These are phyloP conservation scores for Clytia hemisphaerica DNA, from an alignment of 30 jellyfish, hydroid and myxozoan species.

Conservation along the genomic window DNA sequence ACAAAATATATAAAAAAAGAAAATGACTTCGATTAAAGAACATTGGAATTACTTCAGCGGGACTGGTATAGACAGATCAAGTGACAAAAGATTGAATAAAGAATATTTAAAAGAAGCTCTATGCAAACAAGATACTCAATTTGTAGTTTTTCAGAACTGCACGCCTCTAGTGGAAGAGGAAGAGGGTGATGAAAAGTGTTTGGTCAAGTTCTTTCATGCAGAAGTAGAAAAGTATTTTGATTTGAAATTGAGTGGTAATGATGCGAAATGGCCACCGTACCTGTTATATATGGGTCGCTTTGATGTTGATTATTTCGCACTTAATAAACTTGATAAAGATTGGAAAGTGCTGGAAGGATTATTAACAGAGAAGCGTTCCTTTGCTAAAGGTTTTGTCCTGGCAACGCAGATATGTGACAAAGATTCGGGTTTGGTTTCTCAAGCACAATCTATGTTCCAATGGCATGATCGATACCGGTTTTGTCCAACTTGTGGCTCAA, in stretches of 20 bases:
- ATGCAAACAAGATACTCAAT: neutral
- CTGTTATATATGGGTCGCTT: neutral
- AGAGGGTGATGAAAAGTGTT: neutral
- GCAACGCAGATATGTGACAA: constrained; percentile 12
- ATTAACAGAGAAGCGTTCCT: constrained; percentile 2
- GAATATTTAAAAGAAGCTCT: neutral
- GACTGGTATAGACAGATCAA: neutral
- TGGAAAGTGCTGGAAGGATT: neutral
- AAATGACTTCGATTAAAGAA: no score
- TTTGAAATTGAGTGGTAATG: neutral
- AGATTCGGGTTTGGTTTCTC: constrained; percentile 61
- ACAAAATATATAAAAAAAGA: no score
- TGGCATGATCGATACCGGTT: constrained; percentile 57
- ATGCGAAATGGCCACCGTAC: neutral
- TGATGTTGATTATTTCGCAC: constrained; percentile 45
- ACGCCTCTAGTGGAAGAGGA: neutral
- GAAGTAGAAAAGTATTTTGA: neutral
- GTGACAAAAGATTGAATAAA: neutral
- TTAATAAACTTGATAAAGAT: constrained; percentile 5
- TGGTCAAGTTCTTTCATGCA: neutral
- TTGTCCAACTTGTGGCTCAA: constrained; percentile 68
- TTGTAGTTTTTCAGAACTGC: neutral
- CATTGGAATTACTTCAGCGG: neutral
- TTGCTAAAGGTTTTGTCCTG: constrained; percentile 23
- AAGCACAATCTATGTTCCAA: constrained; percentile 58